These are phyloP conservation scores for Buteo buteo DNA, from an alignment of 2,113 vertebrate genomes.

Conservation along the genomic window DNA sequence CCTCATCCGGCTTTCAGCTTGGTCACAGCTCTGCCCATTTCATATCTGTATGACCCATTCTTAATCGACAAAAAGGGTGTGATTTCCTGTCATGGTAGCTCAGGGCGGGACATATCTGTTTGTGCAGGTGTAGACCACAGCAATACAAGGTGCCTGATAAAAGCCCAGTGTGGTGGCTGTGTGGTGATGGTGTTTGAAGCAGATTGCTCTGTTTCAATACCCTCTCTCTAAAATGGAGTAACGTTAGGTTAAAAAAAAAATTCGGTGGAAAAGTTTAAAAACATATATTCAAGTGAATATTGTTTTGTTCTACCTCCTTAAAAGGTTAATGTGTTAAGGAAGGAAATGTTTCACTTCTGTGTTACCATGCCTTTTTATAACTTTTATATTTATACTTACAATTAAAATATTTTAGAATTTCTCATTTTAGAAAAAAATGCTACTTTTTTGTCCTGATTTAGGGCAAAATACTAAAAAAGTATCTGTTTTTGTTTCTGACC, in stretches of 20 bases:
- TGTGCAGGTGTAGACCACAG: background rate
- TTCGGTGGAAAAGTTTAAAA: background rate
- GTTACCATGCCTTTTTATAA: background rate
- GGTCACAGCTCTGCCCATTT: background rate
- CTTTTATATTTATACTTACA: background rate
- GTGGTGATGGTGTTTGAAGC: background rate
- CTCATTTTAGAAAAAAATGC: background rate
- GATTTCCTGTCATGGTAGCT: background rate
- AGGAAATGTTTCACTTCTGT: background rate
- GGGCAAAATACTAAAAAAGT: background rate
- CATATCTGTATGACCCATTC: background rate
- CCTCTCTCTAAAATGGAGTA: background rate
- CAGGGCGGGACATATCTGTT: rapidly evolving
- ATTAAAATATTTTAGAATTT: background rate
- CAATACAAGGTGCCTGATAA: background rate
- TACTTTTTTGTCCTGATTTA: background rate
- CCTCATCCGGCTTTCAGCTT: background rate
- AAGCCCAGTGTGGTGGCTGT: background rate
- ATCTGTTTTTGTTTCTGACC: background rate
- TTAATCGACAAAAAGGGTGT: rapidly evolving
- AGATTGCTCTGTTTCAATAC: background rate
- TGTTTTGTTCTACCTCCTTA: background rate
- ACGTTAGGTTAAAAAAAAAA: background rate
- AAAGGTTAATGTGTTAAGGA: background rate
- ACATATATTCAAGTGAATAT: background rate